Conservation (phyloP, 2,888 invertebrate species). For the Rhyacophila evoluta region DNA sequence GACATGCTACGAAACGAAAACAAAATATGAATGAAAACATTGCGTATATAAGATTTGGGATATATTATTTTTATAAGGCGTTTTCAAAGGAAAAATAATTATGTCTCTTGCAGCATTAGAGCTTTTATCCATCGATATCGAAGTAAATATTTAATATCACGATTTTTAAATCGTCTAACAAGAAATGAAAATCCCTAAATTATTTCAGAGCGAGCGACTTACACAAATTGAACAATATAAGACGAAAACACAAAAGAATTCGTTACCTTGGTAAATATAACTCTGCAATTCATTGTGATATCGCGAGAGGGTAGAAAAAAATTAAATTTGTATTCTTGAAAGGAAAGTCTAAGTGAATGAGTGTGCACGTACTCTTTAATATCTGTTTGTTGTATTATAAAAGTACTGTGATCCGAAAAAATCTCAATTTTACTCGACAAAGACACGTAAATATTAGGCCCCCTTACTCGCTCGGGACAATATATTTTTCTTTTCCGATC, state of each 20-base stretch:
- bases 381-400: constrained; percentile 33
- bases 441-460: constrained; percentile 51
- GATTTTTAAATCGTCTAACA: background rate
- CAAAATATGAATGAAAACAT: no score
- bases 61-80: no score
- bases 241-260: constrained; percentile 47
- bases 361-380: background rate
- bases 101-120: no score
- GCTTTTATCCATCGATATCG: background rate
- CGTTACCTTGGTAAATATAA: constrained; percentile 50
- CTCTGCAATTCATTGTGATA: constrained; percentile 45
- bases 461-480: constrained; percentile 42
- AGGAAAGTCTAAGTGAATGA: constrained; percentile 52
- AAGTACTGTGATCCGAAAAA: constrained; percentile 50
- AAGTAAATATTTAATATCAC: background rate
- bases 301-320: constrained; percentile 44
- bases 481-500: constrained; percentile 49
- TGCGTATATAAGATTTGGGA: no score
- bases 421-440: constrained; percentile 55
- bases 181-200: background rate
- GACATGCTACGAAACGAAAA: no score
- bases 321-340: constrained; percentile 54
- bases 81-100: no score
- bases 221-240: constrained; percentile 50
- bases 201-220: constrained; percentile 26